A percentile compares a stretch with the other conserved stretches of the same genome.
These are phyloP conservation scores for Percopsis omiscomaycus DNA, from an alignment of 2,797 vertebrate genomes.

Conservation along the genomic window DNA sequence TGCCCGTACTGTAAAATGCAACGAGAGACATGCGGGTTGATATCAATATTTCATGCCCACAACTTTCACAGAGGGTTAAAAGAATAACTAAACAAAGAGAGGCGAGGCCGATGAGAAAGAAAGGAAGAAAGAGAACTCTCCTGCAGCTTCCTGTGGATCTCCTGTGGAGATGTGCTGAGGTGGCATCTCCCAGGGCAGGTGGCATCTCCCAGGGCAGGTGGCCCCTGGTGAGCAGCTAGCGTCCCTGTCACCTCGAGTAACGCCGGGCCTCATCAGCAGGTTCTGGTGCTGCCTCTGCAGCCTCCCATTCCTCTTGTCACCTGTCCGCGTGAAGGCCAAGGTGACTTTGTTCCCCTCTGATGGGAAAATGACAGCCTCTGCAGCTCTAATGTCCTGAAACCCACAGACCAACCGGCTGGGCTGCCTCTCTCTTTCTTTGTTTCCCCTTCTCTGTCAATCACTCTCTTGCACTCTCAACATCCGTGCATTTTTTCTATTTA, in stretches of 20 bases:
- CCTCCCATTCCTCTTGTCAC: slow-evolving; percentile 70
- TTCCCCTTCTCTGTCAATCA: background rate
- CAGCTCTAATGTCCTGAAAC: slow-evolving; percentile 48
- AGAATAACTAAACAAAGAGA: slow-evolving; percentile 57
- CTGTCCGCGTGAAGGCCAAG: slow-evolving; percentile 74
- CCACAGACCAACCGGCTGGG: slow-evolving; percentile 51
- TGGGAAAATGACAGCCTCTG: slow-evolving; percentile 76
- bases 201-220: slow-evolving; percentile 25
- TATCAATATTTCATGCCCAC: slow-evolving; percentile 69
- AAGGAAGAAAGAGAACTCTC: slow-evolving; percentile 44
- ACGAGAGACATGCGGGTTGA: slow-evolving; percentile 50
- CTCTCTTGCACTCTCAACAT: background rate
- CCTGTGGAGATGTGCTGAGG: slow-evolving; percentile 61
- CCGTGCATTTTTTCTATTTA: background rate
- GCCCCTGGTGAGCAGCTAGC: slow-evolving; percentile 69
- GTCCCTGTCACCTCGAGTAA: slow-evolving; percentile 78
- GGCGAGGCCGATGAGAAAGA: slow-evolving; percentile 32
- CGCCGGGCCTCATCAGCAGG: slow-evolving; percentile 66
- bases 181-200: slow-evolving; percentile 69
- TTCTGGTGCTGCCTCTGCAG: slow-evolving; percentile 47
- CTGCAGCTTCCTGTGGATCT: slow-evolving; percentile 52
- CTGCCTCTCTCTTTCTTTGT: slow-evolving; percentile 8
- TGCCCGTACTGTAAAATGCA: slow-evolving; percentile 67
- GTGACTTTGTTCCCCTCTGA: slow-evolving; percentile 77
- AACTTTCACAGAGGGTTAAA: slow-evolving; percentile 45